Percentiles rank a stretch among this genome's conserved stretches.
Conservation (phyloP, 2,797 vertebrate genomes). For the Catharus ustulatus region DNA sequence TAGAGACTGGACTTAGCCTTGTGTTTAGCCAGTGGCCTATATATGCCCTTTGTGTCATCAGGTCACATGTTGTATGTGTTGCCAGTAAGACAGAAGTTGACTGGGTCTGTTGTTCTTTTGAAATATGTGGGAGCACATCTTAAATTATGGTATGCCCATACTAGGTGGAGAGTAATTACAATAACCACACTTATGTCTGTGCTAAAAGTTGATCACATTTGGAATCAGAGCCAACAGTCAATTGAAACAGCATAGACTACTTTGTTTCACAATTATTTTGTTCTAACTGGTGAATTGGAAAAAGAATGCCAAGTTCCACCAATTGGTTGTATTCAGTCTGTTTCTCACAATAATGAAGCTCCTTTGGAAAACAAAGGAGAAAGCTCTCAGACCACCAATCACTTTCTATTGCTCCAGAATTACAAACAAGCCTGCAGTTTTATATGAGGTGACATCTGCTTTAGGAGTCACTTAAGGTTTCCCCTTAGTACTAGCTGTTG, state of each 20-base stretch:
- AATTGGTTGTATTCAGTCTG: background rate
- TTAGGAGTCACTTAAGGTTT: background rate
- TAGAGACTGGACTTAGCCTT: background rate
- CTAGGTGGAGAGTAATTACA: background rate
- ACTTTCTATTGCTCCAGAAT: background rate
- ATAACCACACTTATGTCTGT: background rate
- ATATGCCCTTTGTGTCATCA: background rate
- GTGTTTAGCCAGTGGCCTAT: background rate
- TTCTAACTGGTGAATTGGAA: background rate
- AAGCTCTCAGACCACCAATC: background rate
- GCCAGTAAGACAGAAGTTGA: background rate
- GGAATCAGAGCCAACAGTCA: background rate
- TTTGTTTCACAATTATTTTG: background rate
- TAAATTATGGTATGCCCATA: background rate
- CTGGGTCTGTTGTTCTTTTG: background rate
- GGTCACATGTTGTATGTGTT: background rate
- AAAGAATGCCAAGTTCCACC: background rate
- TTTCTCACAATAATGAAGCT: background rate
- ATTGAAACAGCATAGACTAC: background rate
- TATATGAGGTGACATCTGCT: background rate
- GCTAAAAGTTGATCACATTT: background rate
- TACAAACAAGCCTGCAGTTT: background rate
- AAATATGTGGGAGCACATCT: background rate
- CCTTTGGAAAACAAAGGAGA: background rate
- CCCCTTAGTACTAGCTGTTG: background rate